Base-by-base conservation (phyloP, 2,113 vertebrate species). In the Gopherus flavomarginatus region DNA sequence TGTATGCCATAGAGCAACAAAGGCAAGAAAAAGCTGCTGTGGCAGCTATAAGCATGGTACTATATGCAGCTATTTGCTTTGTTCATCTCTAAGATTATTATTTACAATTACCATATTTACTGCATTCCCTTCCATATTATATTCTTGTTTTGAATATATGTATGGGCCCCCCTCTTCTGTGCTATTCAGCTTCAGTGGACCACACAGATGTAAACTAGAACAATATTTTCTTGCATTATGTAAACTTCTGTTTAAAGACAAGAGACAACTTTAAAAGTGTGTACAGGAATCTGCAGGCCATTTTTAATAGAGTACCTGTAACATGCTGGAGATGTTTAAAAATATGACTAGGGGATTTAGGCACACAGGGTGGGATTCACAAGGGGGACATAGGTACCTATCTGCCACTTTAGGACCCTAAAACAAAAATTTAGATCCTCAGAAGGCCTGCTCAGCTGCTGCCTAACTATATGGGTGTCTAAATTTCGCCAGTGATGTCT, bases 11-110 rank as follows among this genome's bases (percentile, higher is more conserved):
- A 78, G 1, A 96, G 88, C 85, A 96, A 94, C 85, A 93, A 81
- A 96, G 94, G 88, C 75, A 92, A 89, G 54, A 24, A 88, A 97
- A 97, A 96, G 94, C 93, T 97, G 92, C 83, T 84, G 88, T 62
- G 69, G 75, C 91, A 90, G 81, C 0, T 0, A 93, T 91, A 97
- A 96, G 93, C 14, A 3, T 94, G n/a, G 69, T 96, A 83, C 38
- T 95, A 95, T 91, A 79, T 90, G 94, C 85, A 85, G 88, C 96
- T 75, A 83, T 1, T 69, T 90, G 84, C 53, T 82, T 44, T 5
- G 35, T 35, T 53, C 47, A 16, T 88, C 14, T 91, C 35, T 81
- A 31, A 52, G 47, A 87, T 83, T 3, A 4, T 88, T 85, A 78
- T 94, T 87, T 95, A 86, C 44, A 95, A 94, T 90, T 88, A 38